Evolutionary conservation across 2,113 vertebrate genomes (phyloP), one percentile per base, ranked within the genome.

Genomic region (Oreochromis tanganicae): DNA sequence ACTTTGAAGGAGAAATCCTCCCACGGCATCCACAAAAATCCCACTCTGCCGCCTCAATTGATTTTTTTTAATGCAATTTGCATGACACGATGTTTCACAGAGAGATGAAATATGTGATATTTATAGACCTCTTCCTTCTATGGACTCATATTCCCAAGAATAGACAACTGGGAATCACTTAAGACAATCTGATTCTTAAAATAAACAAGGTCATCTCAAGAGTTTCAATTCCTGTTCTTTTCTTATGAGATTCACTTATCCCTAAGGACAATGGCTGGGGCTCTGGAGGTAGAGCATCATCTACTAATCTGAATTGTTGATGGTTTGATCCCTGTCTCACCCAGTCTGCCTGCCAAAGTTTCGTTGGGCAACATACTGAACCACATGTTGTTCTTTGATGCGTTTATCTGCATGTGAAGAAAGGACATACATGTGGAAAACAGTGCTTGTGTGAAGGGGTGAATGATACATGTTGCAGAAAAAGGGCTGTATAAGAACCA

Each of bases 1-100:
- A 89, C 92, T 88, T 82, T 10, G 34, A 82, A 80, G 75, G 4
- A 86, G 83, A 82, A 59, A 85, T 59, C 89, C 85, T 94, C 89
- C 92, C 93, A 93, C 82, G 81, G 80, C 19, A n/a, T 85, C 83
- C 32, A 9, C 5, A 61, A 27, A 87, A 87, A 57, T 41, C 19
- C 43, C 4, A 11, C 14, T 21, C 56, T 81, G 56, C 54, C 87
- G 80, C 85, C 38, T n/a, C 4, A 13, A 50, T 48, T 87, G 46
- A 84, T 85, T 68, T 81, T 81, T 90, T 83, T 50, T 50, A 19
- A 34, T 55, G 41, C 57, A 36, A 46, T 88, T 81, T 87, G 75
- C 32, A 55, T 32, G 68, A 68, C 73, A n/a, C 9, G 3, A 24
- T 66, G 50, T 86, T 90, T 91, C 63, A 56, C 90, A 87, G 61